A percentile compares a stretch with the other conserved stretches of the same genome.
Conservation (phyloP, 35 echinoderm and acorn worm genomes). For the Acanthaster planci region DNA sequence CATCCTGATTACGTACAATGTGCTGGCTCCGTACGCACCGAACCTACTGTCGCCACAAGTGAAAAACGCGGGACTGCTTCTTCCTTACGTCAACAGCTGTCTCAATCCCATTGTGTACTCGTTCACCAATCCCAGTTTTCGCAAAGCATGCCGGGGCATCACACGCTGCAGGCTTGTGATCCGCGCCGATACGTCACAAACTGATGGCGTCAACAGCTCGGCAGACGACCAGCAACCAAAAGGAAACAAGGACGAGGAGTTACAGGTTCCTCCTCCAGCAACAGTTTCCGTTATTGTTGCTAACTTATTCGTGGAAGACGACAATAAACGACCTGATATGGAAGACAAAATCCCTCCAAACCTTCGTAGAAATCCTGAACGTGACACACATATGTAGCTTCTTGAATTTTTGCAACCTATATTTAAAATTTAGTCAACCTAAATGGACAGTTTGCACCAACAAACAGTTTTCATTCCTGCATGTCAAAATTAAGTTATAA, state of each 20-base stretch:
- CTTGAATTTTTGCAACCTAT: no score
- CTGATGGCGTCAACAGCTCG: background rate
- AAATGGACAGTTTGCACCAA: no score
- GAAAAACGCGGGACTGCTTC: conserved; percentile 74
- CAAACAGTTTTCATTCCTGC: no score
- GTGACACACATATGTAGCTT: no score
- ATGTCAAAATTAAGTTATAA: no score
- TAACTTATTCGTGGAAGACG: no score
- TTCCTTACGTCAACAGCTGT: conserved; percentile 81
- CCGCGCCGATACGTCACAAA: background rate
- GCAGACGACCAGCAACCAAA: background rate
- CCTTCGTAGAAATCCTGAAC: no score
- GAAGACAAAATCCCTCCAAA: no score
- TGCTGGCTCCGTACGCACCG: conserved; percentile 13
- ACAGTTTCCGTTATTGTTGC: background rate
- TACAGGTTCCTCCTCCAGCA: background rate
- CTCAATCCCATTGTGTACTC: conserved; percentile 88
- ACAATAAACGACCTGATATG: no score
- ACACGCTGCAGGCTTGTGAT: background rate
- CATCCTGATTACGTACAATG: conserved; percentile 67
- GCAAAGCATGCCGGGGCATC: background rate
- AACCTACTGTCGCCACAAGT: conserved; percentile 42
- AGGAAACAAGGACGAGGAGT: background rate
- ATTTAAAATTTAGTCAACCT: no score
- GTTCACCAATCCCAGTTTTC: conserved; percentile 57